Percentiles rank a stretch among this genome's conserved stretches.
These are phyloP conservation scores for Adrianichthys oophorus DNA, from an alignment of 2,797 vertebrate genomes.

Conservation along the genomic window DNA sequence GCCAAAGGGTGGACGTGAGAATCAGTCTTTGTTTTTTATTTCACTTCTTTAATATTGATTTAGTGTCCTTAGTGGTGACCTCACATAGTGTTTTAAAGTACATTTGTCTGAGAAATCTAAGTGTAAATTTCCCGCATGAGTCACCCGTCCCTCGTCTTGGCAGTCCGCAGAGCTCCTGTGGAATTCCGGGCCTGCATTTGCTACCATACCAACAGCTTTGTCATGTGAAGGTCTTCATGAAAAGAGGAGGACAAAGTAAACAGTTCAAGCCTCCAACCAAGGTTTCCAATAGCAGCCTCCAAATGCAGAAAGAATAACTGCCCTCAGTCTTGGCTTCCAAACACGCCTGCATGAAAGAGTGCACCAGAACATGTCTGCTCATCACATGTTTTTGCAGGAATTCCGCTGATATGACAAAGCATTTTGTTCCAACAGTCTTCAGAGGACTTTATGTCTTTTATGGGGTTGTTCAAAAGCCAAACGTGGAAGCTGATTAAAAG, in stretches of 20 bases:
- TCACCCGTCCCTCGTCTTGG: constrained; percentile 38
- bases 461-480: constrained; percentile 12
- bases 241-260: constrained; percentile 67
- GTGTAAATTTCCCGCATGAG: constrained; percentile 14
- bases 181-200: constrained; percentile 51
- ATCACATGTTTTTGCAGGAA: constrained; percentile 51
- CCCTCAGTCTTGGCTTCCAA: constrained; percentile 35
- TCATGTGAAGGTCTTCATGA: constrained; percentile 58
- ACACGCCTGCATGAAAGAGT: constrained; percentile 41
- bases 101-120: constrained; percentile 7
- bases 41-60: too few relatives aligned
- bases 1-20: too few relatives aligned
- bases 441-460: constrained; percentile 18
- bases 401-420: constrained; percentile 39
- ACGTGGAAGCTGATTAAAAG: constrained; percentile 9
- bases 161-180: constrained; percentile 23
- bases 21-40: too few relatives aligned
- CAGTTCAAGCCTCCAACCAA: constrained; percentile 52
- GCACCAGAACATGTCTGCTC: constrained; percentile 45
- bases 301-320: constrained; percentile 17
- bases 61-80: too few relatives aligned
- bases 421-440: constrained; percentile 18
- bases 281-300: constrained; percentile 64
- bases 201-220: constrained; percentile 46
- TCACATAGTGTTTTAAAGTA: not conserved